Conservation (phyloP, 2,888 invertebrate species). For the Cryptocheilus praepositus region DNA sequence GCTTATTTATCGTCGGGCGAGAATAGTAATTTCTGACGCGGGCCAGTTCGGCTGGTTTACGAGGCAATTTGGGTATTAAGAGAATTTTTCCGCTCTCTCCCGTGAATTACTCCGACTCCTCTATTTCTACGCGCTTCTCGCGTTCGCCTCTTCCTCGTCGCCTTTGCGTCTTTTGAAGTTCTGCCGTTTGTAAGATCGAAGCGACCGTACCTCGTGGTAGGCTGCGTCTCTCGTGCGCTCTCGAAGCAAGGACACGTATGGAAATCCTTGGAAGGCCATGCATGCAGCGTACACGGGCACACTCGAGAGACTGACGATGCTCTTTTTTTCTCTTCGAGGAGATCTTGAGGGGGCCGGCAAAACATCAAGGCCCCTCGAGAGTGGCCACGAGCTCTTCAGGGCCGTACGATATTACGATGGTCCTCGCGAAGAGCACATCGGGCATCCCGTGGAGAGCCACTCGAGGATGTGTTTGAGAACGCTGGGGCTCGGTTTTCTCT, state of each 20-base stretch:
- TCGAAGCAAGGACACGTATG: slow-evolving; percentile 37
- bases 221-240: slow-evolving; percentile 16
- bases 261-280: slow-evolving; percentile 58
- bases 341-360: slow-evolving; percentile 59
- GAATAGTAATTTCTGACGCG: too few species aligned
- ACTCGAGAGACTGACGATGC: slow-evolving; percentile 43
- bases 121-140: slow-evolving; percentile 3
- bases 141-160: neutral
- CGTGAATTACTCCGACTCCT: slow-evolving; percentile 46
- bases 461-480: slow-evolving; percentile 62
- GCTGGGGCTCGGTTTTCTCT: slow-evolving; percentile 58
- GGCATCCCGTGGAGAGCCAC: slow-evolving; percentile 67
- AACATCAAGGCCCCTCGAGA: slow-evolving; percentile 62
- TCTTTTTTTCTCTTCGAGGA: slow-evolving; percentile 43
- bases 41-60: neutral
- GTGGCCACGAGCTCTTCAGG: slow-evolving; percentile 53
- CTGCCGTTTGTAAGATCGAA: too few species aligned
- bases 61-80: neutral
- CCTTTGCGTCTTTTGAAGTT: too few species aligned
- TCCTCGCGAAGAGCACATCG: slow-evolving; percentile 58
- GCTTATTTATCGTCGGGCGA: too few species aligned
- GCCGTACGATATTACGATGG: slow-evolving; percentile 63
- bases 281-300: slow-evolving; percentile 40
- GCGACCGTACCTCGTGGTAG: neutral
- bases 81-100: slow-evolving; percentile 45